Evolutionary conservation across 23 tunicate species (phyloP).

Genomic region (Corella eumyota): DNA sequence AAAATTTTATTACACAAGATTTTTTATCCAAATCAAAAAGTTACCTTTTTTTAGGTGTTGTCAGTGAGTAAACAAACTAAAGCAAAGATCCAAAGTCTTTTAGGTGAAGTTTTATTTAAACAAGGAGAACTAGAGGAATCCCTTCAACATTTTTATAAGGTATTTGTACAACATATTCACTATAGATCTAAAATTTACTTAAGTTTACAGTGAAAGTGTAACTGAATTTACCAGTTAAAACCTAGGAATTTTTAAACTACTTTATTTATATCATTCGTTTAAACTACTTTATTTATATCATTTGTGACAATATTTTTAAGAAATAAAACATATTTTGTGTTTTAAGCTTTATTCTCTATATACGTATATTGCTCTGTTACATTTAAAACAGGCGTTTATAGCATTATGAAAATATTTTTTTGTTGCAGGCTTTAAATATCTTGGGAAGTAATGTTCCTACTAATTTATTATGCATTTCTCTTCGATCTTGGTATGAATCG

Average conservation of each 20-base stretch:
- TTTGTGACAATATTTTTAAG: too few relatives aligned
- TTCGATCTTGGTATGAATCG: conserved; percentile 4
- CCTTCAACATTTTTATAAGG: conserved; percentile 47
- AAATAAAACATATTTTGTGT: too few relatives aligned
- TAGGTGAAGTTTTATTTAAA: conserved; percentile 62
- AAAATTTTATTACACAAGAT: too few relatives aligned
- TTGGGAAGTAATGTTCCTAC: conserved; percentile 1
- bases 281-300: too few relatives aligned
- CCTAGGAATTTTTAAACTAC: too few relatives aligned
- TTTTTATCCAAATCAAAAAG: not conserved
- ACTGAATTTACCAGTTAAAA: too few relatives aligned
- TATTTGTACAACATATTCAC: conserved; percentile 1
- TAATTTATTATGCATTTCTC: conserved; percentile 1
- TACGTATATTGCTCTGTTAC: too few relatives aligned
- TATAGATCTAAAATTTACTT: not conserved
- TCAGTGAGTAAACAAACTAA: conserved; percentile 30
- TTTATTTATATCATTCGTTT: too few relatives aligned
- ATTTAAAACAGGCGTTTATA: too few relatives aligned
- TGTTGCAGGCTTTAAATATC: conserved; percentile 21
- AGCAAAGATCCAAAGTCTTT: conserved; percentile 40
- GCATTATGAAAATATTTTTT: too few relatives aligned
- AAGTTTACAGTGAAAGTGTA: not conserved
- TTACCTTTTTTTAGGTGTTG: conserved; percentile 19
- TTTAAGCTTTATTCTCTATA: too few relatives aligned
- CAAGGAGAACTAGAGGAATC: conserved; percentile 40